Base-by-base conservation (phyloP, 64 coral and sea anemone species). In the Stichodactyla mertensii region DNA sequence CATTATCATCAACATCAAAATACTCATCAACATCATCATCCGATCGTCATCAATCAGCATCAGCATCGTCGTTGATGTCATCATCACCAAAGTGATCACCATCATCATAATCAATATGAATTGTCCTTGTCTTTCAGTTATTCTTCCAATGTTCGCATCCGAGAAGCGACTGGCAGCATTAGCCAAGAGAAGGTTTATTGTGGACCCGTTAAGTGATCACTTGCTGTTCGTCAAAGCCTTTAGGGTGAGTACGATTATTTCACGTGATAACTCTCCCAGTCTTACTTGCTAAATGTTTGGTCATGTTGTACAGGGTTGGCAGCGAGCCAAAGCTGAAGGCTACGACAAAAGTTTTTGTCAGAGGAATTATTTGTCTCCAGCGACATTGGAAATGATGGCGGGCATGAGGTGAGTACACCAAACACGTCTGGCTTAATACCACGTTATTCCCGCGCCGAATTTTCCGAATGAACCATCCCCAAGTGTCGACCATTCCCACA, bases 381-480 rank as follows among this genome's bases (percentile, higher is more conserved):
- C 92, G 61, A 94, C 96, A 20, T 64, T 98, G 52, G 96, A 98
- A 57, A 95, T 98, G 92, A 98, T 98, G 90, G 87, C 90, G 4
- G 96, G 96, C 5, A 98, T 95, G 96, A 95, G 91, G 92, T 94
- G 19, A 84, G 54, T 52, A 53, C 20, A n/a, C 5, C 6, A 74
- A 74, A 10, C 22, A 9, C 27, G n/a, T 19, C 9, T 74, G 56
- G 56, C 8, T 31, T 31, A 0, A 1, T 15, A 58, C 56, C 0
- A 58, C 56, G 56, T 58, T 15, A 9, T 11, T 58, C n/a, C n/a
- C n/a, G 4, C 0, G 0, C 36, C 36, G 36, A 45, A 45, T 2
- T 45, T 45, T 45, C 1, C 0, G 1, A 45, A 45, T 45, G 36
- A 45, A 45, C 36, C 36, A 2, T 1, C 36, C 36, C 36, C 36